Evolutionary conservation across 2,888 invertebrate genomes (phyloP), one percentile per base, ranked within the genome.

Genomic region (Drosophila paramelanica): DNA sequence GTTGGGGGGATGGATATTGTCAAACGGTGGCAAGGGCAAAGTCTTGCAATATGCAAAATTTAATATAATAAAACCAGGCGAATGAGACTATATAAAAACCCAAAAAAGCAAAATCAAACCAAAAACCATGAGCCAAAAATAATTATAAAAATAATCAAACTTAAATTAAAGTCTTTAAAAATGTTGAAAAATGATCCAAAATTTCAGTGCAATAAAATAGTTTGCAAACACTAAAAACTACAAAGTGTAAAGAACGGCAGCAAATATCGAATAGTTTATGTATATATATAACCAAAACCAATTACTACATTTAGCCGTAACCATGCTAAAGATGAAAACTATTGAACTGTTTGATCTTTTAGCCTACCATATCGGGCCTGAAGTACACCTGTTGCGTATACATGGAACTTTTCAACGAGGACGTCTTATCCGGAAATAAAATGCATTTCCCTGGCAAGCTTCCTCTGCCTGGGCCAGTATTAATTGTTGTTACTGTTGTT

Each of bases 291-390:
- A 73, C 80, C 62, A 49, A 64, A 66, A 75, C 76, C 76, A 76
- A 62, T 39, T 55, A 50, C 62, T 45, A 49, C 13, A 31, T 55
- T 10, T 33, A 62, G 60, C 79, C 79, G 67, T 71, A 88, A 88
- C 84, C 84, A 88, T 85, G 80, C 85, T 76, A 83, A 67, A 70
- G 68, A 17, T 17, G 17, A 61, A 77, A 56, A 70, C 67, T 72
- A 70, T 71, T 27, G 53, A 64, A 52, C 59, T 55, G 41, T 58
- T 58, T 53, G 50, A 59, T 64, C 67, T 69, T 67, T 67, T 38
- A 59, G 69, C 90, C 79, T 90, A 90, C 90, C 90, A 90, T 90
- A 78, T 90, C 90, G 79, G 91, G 90, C 72, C 90, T 84, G 77
- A 85, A 87, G 79, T 89, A 87, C 73, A 91, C 85, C 81, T 90